Base-by-base conservation (phyloP, 2,888 invertebrate genomes). In the Drosophila infuscata region DNA sequence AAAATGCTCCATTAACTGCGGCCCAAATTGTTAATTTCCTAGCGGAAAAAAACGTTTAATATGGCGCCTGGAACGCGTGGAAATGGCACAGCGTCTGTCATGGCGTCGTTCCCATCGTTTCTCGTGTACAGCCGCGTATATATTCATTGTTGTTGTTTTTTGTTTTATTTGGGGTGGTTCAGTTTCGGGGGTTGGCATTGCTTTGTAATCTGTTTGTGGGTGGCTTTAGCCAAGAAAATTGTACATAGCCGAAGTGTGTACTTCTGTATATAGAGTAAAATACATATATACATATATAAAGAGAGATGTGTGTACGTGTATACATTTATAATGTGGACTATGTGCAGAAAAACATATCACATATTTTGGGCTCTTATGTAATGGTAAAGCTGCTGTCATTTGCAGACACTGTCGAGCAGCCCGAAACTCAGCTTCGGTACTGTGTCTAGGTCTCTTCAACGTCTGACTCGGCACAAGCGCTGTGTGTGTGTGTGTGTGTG, bases 351-450 rank as follows among this genome's bases (percentile, higher is more conserved):
- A 71, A 71, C 75, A 79, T 80, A 87, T 80, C 87, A 82, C 80
- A 85, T 85, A 85, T 88, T 85, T 82, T 67, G 75, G 72, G 87
- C 79, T 88, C 86, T 87, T 88, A 82, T 87, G 74, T 88, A 87
- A 87, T 78, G 70, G 74, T 70, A 86, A 86, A 86, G 87, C 85
- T 85, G 79, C 84, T 81, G 77, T 82, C 79, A 82, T 89, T 89
- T 81, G 82, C 86, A 81, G 85, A 76, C 79, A 75, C 70, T 70
- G 71, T 67, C 63, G 58, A 74, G 64, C 72, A 67, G 64, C 67
- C 78, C 84, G 84, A 57, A 73, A 49, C 65, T 59, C 73, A 58
- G 61, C 62, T 75, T 79, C 68, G 74, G 79, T 75, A 79, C 66
- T 67, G 61, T 79, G 74, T 74, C 76, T 74, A 74, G 72, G 70